Evolutionary conservation across 2,888 invertebrate genomes (phyloP), one percentile per base, ranked within the genome.

Genomic region (Pterostichus madidus): DNA sequence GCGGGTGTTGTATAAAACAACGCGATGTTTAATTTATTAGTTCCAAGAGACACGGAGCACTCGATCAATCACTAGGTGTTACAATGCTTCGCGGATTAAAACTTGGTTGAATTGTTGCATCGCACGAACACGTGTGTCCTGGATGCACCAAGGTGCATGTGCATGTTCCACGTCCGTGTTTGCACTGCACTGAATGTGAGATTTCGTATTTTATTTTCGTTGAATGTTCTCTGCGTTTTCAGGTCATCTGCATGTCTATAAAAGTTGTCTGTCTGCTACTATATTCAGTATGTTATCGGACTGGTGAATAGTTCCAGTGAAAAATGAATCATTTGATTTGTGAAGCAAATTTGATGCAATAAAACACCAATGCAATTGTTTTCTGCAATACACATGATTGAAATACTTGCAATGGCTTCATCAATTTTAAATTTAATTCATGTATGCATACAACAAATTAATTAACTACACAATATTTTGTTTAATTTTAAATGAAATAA

Each of bases 1-100:
- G 17, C 75, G 31, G 24, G 75, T 52, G 75, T 52, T 79, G 79
- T 61, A 79, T 64, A 64, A 79, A 64, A 79, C 46, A 49, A 52
- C 44, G 79, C 49, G 49, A 79, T 79, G 79, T 79, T 79, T 79
- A 79, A 79, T 79, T 79, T 79, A 79, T 79, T 79, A 79, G 64
- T 68, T 79, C 52, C 79, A 64, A 64, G 79, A 64, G 79, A 79
- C 79, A 79, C 35, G 46, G 79, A n/a, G 32, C 79, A 64, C 64
- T 79, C 79, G 79, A 79, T 79, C 79, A 79, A 79, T 79, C 79
- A 79, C 79, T 49, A 52, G 75, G 75, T 75, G 59, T 61, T 79
- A 79, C 64, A 64, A 79, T 79, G 49, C 61, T 68, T 64, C 79
- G 24, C 49, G 79, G 52, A 79, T 79, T 79, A 79, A 79, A 79